Evolutionary conservation across 1,140 invertebrate genomes (phyloP), one percentile per base, ranked within the genome.

Genomic region (Drosophila erecta): DNA sequence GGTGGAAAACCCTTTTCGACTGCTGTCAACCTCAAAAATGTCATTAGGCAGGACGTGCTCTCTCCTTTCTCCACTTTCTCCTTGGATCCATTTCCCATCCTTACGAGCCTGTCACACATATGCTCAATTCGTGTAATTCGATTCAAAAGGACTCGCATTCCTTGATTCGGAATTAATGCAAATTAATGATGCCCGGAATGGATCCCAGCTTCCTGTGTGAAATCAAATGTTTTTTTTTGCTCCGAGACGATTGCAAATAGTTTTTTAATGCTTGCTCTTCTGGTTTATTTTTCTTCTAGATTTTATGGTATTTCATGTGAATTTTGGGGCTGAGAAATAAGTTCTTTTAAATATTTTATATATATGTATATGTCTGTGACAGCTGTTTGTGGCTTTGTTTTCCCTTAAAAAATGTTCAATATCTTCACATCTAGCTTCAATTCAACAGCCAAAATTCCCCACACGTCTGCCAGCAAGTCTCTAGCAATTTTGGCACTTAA

Each of bases 111-210:
- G 64, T 77, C 62, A 73, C 76, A 89, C 80, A 90, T 85, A 86
- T 90, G 81, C 80, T 84, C 76, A 47, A 86, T 85, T 90, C 74
- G 57, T 87, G 83, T 87, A 89, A 87, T 87, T 89, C 84, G 84
- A 89, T 87, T 87, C 78, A 67, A 84, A 76, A 72, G 78, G 65
- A 69, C 64, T 60, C 78, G 67, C 71, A 84, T 90, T 89, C 67
- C 79, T 81, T 90, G 89, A 90, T 90, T 79, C 56, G 89, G 89
- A 90, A 90, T 90, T 90, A 90, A 90, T 90, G 89, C 89, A 90
- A 91, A 90, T 90, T 90, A 90, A 90, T 90, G 89, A 90, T 75
- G 20, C 40, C 17, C 8, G 35, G 15, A 58, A 65, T 7, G 58
- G 47, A 17, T 41, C n/a, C 57, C 22, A 58, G 20, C 40, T 24